Conservation (phyloP, 2,797 vertebrate species). For the Acipenser ruthenus region DNA sequence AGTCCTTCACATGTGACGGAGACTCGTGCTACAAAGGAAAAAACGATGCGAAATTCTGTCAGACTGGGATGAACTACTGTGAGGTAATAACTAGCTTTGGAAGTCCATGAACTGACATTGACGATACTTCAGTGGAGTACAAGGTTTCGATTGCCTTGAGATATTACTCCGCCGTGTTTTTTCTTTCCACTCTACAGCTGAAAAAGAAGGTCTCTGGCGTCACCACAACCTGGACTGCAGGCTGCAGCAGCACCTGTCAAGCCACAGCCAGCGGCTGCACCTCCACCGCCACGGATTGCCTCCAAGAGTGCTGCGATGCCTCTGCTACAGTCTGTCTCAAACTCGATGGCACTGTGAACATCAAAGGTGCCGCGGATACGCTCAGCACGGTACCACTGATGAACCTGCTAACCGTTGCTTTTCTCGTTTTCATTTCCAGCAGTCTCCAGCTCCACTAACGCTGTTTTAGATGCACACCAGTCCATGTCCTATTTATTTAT, state of each 20-base stretch:
- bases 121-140: too few species aligned
- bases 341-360: conserved; percentile 57
- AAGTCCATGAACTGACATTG: not conserved
- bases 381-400: conserved; percentile 20
- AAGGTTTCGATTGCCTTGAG: too few species aligned
- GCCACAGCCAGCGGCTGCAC: conserved; percentile 26
- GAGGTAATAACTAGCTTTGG: conserved; percentile 46
- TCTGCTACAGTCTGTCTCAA: conserved; percentile 49
- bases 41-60: conserved; percentile 23
- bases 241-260: conserved; percentile 57
- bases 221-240: conserved; percentile 40
- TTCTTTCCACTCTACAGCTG: conserved; percentile 49
- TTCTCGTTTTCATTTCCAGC: conserved; percentile 40
- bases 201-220: conserved; percentile 35
- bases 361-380: conserved; percentile 35
- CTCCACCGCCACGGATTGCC: conserved; percentile 37
- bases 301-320: conserved; percentile 66
- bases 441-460: conserved; percentile 16
- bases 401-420: conserved; percentile 25
- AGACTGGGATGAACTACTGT: conserved; percentile 48
- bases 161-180: not conserved
- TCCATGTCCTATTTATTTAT: too few species aligned
- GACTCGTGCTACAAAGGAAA: conserved; percentile 49
- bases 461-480: too few species aligned
- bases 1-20: conserved; percentile 43